Percentiles rank a stretch among this genome's conserved stretches.
Evolutionary conservation across 2,888 invertebrate genomes (phyloP).

Genomic region (Odontothrips loti): DNA sequence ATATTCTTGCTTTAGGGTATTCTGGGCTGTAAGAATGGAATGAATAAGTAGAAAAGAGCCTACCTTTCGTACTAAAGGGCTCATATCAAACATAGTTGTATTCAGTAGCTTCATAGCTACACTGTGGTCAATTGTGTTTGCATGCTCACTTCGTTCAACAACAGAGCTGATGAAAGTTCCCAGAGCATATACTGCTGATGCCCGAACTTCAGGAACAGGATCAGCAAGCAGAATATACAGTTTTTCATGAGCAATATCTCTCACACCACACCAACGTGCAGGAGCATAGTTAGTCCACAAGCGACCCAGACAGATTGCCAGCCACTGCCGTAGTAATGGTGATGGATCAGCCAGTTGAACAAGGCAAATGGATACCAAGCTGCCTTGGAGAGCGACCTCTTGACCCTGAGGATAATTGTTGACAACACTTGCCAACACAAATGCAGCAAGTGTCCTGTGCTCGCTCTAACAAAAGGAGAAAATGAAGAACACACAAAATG

Average conservation of each 20-base stretch:
- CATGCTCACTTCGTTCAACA: conserved; percentile 81
- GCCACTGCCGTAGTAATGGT: conserved; percentile 74
- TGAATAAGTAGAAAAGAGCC: conserved; percentile 34
- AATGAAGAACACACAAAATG: background rate
- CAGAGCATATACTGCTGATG: conserved; percentile 89
- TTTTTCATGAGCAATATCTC: conserved; percentile 96
- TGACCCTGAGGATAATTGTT: conserved; percentile 84
- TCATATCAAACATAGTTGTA: conserved; percentile 75
- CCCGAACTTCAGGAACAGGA: conserved; percentile 84
- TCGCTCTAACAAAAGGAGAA: conserved; percentile 56
- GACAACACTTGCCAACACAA: conserved; percentile 90
- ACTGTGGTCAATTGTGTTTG: conserved; percentile 88
- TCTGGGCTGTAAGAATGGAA: no score
- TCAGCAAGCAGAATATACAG: conserved; percentile 75
- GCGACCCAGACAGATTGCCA: conserved; percentile 84
- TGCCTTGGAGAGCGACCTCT: conserved; percentile 84
- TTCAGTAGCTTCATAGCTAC: conserved; percentile 83
- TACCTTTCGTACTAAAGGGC: conserved; percentile 75
- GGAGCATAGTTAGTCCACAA: conserved; percentile 86
- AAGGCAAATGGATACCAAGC: conserved; percentile 84
- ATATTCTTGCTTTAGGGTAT: background rate
- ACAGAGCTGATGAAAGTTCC: conserved; percentile 89
- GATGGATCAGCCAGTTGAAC: conserved; percentile 76
- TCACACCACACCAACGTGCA: conserved; percentile 90
- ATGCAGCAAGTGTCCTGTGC: conserved; percentile 89